These are phyloP conservation scores for Spinibarbus caldwelli DNA, from an alignment of 2,797 vertebrate genomes.

Conservation along the genomic window DNA sequence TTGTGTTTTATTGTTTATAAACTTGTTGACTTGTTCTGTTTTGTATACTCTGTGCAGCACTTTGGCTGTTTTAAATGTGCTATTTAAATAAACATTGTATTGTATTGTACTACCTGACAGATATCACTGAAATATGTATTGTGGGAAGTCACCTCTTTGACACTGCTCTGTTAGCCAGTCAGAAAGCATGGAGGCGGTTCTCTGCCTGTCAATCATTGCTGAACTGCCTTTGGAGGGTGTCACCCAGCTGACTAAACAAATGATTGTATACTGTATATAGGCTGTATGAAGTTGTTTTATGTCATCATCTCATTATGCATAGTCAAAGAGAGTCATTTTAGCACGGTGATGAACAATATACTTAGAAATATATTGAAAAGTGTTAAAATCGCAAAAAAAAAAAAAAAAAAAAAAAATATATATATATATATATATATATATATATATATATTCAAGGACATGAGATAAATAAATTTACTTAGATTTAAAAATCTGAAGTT, in stretches of 20 bases:
- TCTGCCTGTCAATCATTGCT: conserved; percentile 9
- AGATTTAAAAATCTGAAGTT: background rate
- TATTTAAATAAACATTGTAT: too few relatives aligned
- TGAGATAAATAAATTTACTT: background rate
- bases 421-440: too few relatives aligned
- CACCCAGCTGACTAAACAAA: background rate
- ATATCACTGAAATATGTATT: too few relatives aligned
- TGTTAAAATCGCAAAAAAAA: background rate
- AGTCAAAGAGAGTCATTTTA: background rate
- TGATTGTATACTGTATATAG: background rate
- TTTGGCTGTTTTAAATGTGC: too few relatives aligned
- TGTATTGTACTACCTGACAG: too few relatives aligned
- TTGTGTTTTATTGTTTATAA: too few relatives aligned
- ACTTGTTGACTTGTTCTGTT: too few relatives aligned
- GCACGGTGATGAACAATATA: background rate
- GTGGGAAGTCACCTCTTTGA: background rate
- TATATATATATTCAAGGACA: too few relatives aligned
- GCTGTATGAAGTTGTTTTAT: background rate
- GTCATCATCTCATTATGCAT: background rate
- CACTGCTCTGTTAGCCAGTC: background rate
- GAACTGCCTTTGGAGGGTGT: background rate
- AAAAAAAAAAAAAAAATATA: too few relatives aligned
- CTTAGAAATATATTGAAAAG: background rate
- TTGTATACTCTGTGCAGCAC: too few relatives aligned
- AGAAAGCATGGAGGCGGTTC: background rate